Evolutionary conservation across 53 echinoderm and acorn worm species (phyloP), one percentile per base, ranked within the genome.

Genomic region (Echinometra lucunter): DNA sequence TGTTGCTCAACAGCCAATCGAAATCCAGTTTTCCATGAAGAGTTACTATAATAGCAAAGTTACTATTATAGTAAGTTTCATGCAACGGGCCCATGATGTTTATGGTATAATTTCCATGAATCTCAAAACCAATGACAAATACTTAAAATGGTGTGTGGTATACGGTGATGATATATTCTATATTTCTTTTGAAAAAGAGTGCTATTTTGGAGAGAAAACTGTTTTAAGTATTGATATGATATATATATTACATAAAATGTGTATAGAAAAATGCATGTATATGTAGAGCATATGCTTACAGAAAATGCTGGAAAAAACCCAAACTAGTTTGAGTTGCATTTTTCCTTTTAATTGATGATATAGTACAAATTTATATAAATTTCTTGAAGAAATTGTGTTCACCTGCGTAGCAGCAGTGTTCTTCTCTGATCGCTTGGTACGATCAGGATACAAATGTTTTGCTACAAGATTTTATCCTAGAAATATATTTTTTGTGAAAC

Each of bases 261-360:
- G 85, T 85, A 85, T 85, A 85, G 53, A 49, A 45, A n/a, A 85
- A 85, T 85, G 85, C 85, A 85, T 85, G 85, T 85, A 85, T 85
- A 85, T 85, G 85, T 85, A 85, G 85, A 85, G 53, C 85, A 85
- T 85, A 85, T 85, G 85, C 85, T 85, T 85, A 85, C 85, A 47
- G 85, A 85, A 85, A 85, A 85, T 85, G 85, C 85, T 85, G 85
- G 49, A 85, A 85, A 47, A 69, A 85, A 49, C 85, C 47, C 85
- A 85, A 85, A 85, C 85, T 85, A 49, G 85, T 85, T 85, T 85
- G 85, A 85, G 85, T 85, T 85, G 85, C 85, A 85, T 85, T 49
- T 85, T 49, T 85, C 44, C 23, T 42, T 85, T 53, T 5, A 49
- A 49, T 85, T 85, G 47, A 85, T 1, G 85, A 85, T 47, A 85